Base-by-base conservation (phyloP, 1,140 invertebrate genomes). In the Bradysia coprophila region DNA sequence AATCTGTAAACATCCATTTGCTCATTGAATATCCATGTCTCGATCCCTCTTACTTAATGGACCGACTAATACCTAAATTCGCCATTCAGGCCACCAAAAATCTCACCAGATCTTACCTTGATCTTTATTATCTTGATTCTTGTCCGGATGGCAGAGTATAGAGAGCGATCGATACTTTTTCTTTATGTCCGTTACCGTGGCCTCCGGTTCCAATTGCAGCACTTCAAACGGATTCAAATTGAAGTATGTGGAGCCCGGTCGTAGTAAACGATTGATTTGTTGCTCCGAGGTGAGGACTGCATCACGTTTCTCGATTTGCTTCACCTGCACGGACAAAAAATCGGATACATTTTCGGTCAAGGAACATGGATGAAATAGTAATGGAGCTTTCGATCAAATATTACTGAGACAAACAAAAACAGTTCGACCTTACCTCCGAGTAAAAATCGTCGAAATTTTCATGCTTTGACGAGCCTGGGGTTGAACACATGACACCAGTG, bases 141-240 rank as follows among this genome's bases (percentile, higher is more conserved):
- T 61, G 39, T 60, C 58, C 20, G 95, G 96, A 81, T 99, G 95
- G 1, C 98, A 90, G 47, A 98, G 69, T 62, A 98, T 91, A 13
- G 94, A 98, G 53, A 98, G 75, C 52, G 87, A 75, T 63, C 88
- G 76, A 61, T 97, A 98, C 66, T 94, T 94, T 58, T 94, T 97
- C 60, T 95, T 95, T 20, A 96, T 81, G 59, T 93, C 87, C 51
- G 94, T 88, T 32, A 97, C 58, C 22, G 80, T 63, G 20, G 78
- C 74, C 43, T 90, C 84, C 22, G 89, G 88, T 53, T 97, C 92
- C 48, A 98, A 75, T 67, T 97, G 88, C 28, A 98, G 66, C 22
- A 98, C 89, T 69, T 93, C 89, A 63, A 89, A 95, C 10, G 90
- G 90, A 67, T 95, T 95, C 47, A 96, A 71, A 70, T 96, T 96